Conservation (phyloP, 2,888 invertebrate species). For the Phalangium opilio region DNA sequence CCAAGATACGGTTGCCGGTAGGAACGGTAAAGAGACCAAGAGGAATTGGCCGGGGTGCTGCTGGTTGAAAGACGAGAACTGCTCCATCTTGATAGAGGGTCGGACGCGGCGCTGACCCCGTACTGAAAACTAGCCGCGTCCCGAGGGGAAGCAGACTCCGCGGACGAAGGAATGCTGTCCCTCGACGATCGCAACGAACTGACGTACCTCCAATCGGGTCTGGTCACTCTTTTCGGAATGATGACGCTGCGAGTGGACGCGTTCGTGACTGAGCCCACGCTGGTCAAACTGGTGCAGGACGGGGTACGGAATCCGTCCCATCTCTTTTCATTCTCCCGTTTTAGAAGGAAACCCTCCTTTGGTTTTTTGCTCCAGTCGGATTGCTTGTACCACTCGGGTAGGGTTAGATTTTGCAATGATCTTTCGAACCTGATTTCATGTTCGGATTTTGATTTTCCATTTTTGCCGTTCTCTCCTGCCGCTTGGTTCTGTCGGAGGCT, state of each 20-base stretch:
- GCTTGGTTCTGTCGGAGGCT: conserved; percentile 55
- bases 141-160: conserved; percentile 31
- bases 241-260: conserved; percentile 13
- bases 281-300: conserved; percentile 42
- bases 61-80: conserved; percentile 47
- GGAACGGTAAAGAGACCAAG: conserved; percentile 15
- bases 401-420: conserved; percentile 79
- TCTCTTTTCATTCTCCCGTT: conserved; percentile 31
- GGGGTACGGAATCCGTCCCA: conserved; percentile 61
- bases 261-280: conserved; percentile 16
- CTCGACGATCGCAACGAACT: conserved; percentile 22
- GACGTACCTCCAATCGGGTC: conserved; percentile 18
- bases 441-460: conserved; percentile 44
- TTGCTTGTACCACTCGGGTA: conserved; percentile 83
- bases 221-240: conserved; percentile 15
- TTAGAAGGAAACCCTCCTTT: conserved; percentile 15
- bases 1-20: conserved; percentile 17
- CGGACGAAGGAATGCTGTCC: conserved; percentile 31
- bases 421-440: conserved; percentile 85
- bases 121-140: conserved; percentile 13
- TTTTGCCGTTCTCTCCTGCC: conserved; percentile 12
- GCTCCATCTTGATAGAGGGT: conserved; percentile 28
- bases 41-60: conserved; percentile 35
- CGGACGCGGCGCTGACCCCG: conserved; percentile 5
- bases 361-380: conserved; percentile 22